Evolutionary conservation across 2,888 invertebrate genomes (phyloP), one percentile per base, ranked within the genome.

Genomic region (Anagyrus pseudococci): DNA sequence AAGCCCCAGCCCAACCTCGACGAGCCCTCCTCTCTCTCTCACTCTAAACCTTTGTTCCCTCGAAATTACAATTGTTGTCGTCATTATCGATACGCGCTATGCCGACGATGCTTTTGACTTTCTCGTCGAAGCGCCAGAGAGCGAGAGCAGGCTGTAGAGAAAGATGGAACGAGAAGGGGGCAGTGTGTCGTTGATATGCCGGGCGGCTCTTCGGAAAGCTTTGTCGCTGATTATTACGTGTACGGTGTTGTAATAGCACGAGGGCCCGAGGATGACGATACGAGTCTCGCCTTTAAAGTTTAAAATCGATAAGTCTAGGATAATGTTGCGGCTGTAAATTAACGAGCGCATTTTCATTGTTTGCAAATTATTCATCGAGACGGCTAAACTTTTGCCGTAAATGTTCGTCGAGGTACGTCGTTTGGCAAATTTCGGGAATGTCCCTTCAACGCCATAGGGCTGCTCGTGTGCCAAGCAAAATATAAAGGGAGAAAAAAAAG

Each of bases 1-100:
- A n/a, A n/a, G n/a, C n/a, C n/a, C 22, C 10, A 1, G 20, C 20
- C 4, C 44, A 68, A 37, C 2, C 8, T 37, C 8, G 3, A n/a
- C n/a, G n/a, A n/a, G 3, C 33, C 8, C 15, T 15, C 8, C 33
- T 8, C 33, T 37, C 33, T 8, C 33, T 37, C 2, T 37, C 2
- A 2, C 33, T 8, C 13, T 15, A 37, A 37, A 47, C 50, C 78
- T 80, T 80, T 78, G 78, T 78, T 72, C 73, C 67, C 69, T 69
- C 49, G 72, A 75, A 77, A 80, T 80, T 77, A 77, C 77, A 79
- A 79, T 78, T 75, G 77, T 77, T 76, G 73, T 77, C 73, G 72
- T 77, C 75, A 79, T 80, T 79, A 79, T 77, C 77, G 76, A 71
- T 70, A 71, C 71, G 70, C 67, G 77, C 72, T 75, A 78, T 77